phyloP scores from a whole-genome alignment of 2,113 vertebrate species.

The Morone saxatilis region DNA sequence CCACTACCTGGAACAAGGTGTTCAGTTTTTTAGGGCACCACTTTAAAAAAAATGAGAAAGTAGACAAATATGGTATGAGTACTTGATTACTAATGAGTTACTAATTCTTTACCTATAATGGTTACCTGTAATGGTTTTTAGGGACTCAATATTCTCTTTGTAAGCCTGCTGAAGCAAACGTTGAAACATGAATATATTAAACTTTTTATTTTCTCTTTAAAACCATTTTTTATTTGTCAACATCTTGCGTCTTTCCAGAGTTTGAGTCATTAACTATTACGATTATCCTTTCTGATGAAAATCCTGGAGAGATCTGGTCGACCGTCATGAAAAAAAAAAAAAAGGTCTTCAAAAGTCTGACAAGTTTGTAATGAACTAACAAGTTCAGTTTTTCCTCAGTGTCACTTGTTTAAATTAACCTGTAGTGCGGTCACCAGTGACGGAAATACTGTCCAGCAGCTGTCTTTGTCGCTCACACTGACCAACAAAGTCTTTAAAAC shows the following conservation, averaged over 20 bases:
- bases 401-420: not conserved
- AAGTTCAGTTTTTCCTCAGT: not conserved
- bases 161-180: not conserved
- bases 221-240: slow-evolving; percentile 6
- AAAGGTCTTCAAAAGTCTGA: not conserved
- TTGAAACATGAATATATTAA: no score
- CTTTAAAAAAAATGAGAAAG: no score
- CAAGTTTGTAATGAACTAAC: not conserved
- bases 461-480: not conserved
- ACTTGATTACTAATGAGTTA: not conserved
- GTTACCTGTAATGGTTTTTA: not conserved
- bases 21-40: not conserved
- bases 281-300: not conserved
- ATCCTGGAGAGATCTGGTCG: not conserved
- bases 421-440: not conserved
- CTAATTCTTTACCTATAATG: no score
- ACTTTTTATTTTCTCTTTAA: not conserved
- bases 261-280: not conserved
- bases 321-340: not conserved
- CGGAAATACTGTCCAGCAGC: not conserved
- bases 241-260: not conserved
- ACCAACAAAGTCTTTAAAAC: not conserved
- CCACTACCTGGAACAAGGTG: no score
- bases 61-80: not conserved
- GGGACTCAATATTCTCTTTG: not conserved